phyloP scores from a whole-genome alignment of 2,113 vertebrate genomes.

The Scartelaos histophorus region DNA sequence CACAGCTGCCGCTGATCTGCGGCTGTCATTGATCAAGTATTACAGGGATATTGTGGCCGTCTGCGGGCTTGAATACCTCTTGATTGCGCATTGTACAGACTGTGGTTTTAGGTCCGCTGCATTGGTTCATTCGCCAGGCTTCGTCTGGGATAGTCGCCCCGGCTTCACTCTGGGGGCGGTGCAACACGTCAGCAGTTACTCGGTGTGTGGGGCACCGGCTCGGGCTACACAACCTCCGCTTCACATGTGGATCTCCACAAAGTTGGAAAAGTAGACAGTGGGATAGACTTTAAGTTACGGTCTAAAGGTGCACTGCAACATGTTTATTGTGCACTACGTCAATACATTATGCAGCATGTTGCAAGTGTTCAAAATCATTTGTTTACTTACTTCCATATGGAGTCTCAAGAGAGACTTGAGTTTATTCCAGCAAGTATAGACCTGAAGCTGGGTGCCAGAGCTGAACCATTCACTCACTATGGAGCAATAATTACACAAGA shows the following conservation, averaged over 20 bases:
- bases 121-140: not conserved
- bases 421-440: not conserved
- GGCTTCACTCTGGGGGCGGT: constrained; percentile 44
- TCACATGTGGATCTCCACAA: not conserved
- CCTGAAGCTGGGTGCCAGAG: no score
- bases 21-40: not conserved
- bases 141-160: not conserved
- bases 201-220: constrained; percentile 10
- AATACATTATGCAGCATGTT: not conserved
- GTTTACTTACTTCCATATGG: not conserved
- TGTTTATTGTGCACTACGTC: not conserved
- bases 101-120: not conserved
- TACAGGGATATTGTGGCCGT: not conserved
- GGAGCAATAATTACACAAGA: no score
- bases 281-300: not conserved
- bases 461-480: no score
- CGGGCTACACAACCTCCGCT: not conserved
- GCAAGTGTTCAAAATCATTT: not conserved
- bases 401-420: not conserved
- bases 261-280: not conserved
- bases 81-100: not conserved
- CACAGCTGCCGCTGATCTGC: constrained; percentile 4
- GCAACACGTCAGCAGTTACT: constrained; percentile 88
- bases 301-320: not conserved
- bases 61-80: not conserved